Evolutionary conservation across 2,888 invertebrate species (phyloP).

Genomic region (Chrysomela aeneicollis): DNA sequence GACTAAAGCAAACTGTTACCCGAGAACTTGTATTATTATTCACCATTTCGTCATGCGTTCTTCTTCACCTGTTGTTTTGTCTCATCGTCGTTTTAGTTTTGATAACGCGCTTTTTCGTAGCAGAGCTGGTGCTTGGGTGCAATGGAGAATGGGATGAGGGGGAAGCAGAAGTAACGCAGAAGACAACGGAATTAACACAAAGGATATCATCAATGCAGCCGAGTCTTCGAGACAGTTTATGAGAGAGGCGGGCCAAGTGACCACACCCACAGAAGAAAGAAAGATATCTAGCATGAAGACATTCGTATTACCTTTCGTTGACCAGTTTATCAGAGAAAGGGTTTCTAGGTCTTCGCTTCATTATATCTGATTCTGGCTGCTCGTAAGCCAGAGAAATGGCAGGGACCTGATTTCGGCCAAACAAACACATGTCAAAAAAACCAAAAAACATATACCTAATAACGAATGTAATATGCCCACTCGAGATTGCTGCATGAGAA

Average conservation of each 20-base stretch:
- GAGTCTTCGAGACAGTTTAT: slow-evolving; percentile 37
- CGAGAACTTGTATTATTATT: no score
- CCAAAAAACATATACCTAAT: slow-evolving; percentile 24
- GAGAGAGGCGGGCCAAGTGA: slow-evolving; percentile 25
- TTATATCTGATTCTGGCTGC: slow-evolving; percentile 98
- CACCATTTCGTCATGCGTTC: no score
- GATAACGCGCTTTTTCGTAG: slow-evolving; percentile 4
- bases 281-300: slow-evolving; percentile 34
- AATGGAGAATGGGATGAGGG: slow-evolving; percentile 34
- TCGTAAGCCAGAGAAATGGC: slow-evolving; percentile 99
- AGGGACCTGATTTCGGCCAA: slow-evolving; percentile 78
- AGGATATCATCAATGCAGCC: slow-evolving; percentile 32
- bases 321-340: slow-evolving; percentile 97
- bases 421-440: slow-evolving; percentile 60
- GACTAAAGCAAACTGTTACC: no score
- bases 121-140: slow-evolving; percentile 26
- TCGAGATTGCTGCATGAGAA: slow-evolving; percentile 34
- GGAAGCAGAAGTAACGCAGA: slow-evolving; percentile 51
- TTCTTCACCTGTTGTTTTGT: not conserved
- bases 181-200: slow-evolving; percentile 33
- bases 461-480: slow-evolving; percentile 4
- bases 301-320: slow-evolving; percentile 87
- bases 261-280: slow-evolving; percentile 31
- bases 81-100: not conserved
- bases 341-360: slow-evolving; percentile 98